Evolutionary conservation across 2,113 vertebrate species (phyloP).

Genomic region (Pholis gunnellus): DNA sequence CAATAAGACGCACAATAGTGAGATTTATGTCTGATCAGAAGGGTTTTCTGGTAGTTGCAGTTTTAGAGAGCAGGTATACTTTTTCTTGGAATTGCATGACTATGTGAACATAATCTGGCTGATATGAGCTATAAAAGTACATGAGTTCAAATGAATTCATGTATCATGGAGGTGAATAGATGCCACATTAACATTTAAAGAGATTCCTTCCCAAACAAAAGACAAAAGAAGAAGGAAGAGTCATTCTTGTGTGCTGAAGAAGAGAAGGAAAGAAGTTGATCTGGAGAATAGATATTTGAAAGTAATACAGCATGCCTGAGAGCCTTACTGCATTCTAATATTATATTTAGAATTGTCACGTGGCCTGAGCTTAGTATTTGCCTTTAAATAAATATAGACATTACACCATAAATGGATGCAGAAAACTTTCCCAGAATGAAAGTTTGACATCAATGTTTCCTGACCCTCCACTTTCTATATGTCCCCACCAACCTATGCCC

Average conservation of each 20-base stretch:
- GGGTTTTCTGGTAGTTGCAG: too few species aligned
- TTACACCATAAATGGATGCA: not conserved
- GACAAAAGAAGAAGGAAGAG: too few species aligned
- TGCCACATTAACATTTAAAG: not conserved
- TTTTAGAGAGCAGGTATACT: too few species aligned
- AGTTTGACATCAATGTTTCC: not conserved
- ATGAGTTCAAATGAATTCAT: not conserved
- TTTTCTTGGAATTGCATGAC: too few species aligned
- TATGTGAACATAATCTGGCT: not conserved
- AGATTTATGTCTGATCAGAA: not conserved
- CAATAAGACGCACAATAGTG: too few species aligned
- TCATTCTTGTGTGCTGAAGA: too few species aligned
- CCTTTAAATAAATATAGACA: not conserved
- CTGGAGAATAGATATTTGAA: not conserved
- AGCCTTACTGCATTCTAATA: too few species aligned
- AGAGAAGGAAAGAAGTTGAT: not conserved
- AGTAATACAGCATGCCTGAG: not conserved
- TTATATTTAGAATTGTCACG: too few species aligned
- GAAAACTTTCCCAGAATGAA: not conserved
- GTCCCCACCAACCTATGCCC: not conserved
- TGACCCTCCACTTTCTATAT: not conserved
- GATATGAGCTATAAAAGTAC: too few species aligned
- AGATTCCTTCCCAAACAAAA: not conserved
- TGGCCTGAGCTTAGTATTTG: too few species aligned
- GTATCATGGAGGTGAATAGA: not conserved